A percentile compares a stretch with the other conserved stretches of the same genome.
Conservation (phyloP, 2,797 vertebrate genomes). For the Phoxinus dragarum region DNA sequence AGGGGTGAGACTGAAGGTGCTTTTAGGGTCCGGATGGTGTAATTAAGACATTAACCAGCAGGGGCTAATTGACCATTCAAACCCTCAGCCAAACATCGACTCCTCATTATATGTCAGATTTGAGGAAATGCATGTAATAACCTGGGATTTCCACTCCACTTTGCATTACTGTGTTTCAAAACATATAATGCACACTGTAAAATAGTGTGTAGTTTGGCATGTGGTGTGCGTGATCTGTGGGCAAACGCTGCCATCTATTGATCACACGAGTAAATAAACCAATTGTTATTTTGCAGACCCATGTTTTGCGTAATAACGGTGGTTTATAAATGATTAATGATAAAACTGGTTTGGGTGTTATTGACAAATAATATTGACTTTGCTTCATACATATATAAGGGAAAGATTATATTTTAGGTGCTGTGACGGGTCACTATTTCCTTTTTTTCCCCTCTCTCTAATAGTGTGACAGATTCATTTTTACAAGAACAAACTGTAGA, state of each 20-base stretch:
- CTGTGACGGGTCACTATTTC: background rate
- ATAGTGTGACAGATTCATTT: background rate
- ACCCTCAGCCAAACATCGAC: background rate
- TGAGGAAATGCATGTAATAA: background rate
- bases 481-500: background rate
- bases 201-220: background rate
- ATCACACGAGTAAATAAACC: background rate
- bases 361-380: background rate
- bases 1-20: background rate
- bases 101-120: background rate
- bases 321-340: background rate
- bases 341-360: background rate
- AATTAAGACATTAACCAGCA: background rate
- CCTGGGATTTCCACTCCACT: background rate
- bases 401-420: background rate
- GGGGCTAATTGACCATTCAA: background rate
- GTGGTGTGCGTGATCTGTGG: background rate
- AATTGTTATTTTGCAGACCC: background rate
- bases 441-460: no score
- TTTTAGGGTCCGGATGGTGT: background rate
- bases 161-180: background rate
- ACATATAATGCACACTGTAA: background rate
- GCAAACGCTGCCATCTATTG: slow-evolving; percentile 70
- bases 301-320: background rate
- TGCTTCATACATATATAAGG: background rate